These are phyloP conservation scores for Agrenia bidenticulata DNA, from an alignment of 2,888 invertebrate species.

Conservation along the genomic window DNA sequence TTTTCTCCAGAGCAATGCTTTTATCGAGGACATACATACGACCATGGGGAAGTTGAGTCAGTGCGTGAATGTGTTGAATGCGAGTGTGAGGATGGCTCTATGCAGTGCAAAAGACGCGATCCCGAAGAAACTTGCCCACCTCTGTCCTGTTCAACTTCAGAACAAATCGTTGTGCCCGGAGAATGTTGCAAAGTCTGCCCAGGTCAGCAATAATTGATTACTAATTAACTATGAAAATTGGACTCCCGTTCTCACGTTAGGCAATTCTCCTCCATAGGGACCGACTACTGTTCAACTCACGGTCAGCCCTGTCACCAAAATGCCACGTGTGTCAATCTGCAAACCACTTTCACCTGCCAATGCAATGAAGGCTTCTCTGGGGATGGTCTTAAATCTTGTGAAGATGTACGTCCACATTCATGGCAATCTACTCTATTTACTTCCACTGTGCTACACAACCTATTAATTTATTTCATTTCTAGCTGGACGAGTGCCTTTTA, in stretches of 20 bases:
- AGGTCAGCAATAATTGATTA: slow-evolving; percentile 61
- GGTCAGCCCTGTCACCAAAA: slow-evolving; percentile 87
- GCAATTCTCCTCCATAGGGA: slow-evolving; percentile 67
- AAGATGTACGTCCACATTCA: slow-evolving; percentile 63
- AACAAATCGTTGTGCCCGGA: slow-evolving; percentile 78
- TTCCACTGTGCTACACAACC: too few relatives aligned
- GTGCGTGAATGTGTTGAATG: slow-evolving; percentile 78
- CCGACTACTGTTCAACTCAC: slow-evolving; percentile 79
- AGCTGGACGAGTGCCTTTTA: slow-evolving; percentile 72
- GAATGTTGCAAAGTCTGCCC: slow-evolving; percentile 89
- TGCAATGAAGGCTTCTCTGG: slow-evolving; percentile 88
- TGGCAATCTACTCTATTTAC: too few relatives aligned
- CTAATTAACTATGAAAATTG: background rate
- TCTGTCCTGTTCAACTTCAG: slow-evolving; percentile 72
- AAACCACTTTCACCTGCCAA: slow-evolving; percentile 85
- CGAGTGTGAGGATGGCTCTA: slow-evolving; percentile 77
- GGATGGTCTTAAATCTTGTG: slow-evolving; percentile 69
- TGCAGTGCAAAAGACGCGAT: slow-evolving; percentile 73
- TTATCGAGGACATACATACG: slow-evolving; percentile 68
- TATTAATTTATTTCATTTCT: too few relatives aligned
- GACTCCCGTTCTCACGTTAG: background rate
- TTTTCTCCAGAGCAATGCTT: slow-evolving; percentile 68
- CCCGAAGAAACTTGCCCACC: slow-evolving; percentile 74
- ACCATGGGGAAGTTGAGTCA: slow-evolving; percentile 76
- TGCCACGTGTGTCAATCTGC: slow-evolving; percentile 87